Evolutionary conservation across 1,140 invertebrate species (phyloP), one percentile per base, ranked within the genome.

Genomic region (Tetramorium parvispinum): DNA sequence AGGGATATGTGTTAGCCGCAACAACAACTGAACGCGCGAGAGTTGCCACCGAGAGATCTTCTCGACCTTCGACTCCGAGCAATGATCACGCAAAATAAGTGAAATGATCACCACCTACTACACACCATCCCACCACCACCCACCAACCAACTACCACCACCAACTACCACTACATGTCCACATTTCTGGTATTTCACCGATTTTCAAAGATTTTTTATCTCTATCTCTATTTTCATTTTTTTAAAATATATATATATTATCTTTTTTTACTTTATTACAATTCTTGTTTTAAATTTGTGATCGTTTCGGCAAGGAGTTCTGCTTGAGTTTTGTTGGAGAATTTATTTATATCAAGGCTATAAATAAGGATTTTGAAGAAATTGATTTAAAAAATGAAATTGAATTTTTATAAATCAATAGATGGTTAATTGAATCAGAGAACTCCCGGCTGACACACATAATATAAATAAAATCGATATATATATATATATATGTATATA

Each of bases 41-140:
- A 82, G 79, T 81, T 81, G 68, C 53, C 79, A 43, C 79, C 37
- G 79, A 83, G 43, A 77, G 57, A 77, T 85, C 83, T 85, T 68
- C 73, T 85, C 73, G 70, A 76, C 68, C 24, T 63, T 57, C 79
- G 79, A 83, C 65, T 63, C 21, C 43, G 79, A 73, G 51, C 68
- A 82, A 65, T 63, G 61, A 65, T 66, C 63, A 70, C 27, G 77
- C 75, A 77, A 77, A 81, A 81, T 94, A 95, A 94, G 92, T 92
- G 94, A 95, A 93, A 91, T 94, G 92, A 95, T 95, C 94, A 95
- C 92, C 92, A 95, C 95, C 93, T 95, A 95, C 93, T 95, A 95
- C 93, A 94, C 94, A 95, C 93, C 94, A 94, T 95, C 93, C 94
- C 93, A 95, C 93, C 93, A 94, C 93, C 93, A 94, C 93, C 91